Evolutionary conservation across 2,797 vertebrate genomes (phyloP), one percentile per base, ranked within the genome.

Genomic region (Spinibarbus caldwelli): DNA sequence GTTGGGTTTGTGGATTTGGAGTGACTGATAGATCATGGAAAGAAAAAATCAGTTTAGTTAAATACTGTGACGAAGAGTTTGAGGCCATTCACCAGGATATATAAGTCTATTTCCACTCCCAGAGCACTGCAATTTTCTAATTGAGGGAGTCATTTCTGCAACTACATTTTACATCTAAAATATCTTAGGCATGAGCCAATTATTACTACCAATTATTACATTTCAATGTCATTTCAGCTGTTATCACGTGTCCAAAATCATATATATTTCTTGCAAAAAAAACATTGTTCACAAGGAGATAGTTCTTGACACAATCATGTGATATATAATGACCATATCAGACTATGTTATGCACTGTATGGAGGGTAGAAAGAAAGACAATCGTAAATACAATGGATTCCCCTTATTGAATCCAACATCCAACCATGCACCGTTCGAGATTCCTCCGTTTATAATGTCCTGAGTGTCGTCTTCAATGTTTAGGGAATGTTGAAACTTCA

Each of bases 221-320:
- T 93, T 93, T 93, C 91, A 93, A 89, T 92, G 82, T 89, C 82
- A 87, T 90, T 91, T 88, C 91, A 36, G 31, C 31, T 54, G 19
- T 54, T 26, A 71, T 72, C 38, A 72, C 49, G 87, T 93, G 91
- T 91, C 92, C 89, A 90, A 57, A 43, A 86, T 89, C 91, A 85
- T 93, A 91, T 92, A 92, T 92, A 90, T 62, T 79, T 59, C 70
- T 82, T 31, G 12, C 77, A 41, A 43, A 43, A 43, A 36, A 71
- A 31, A 5, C 77, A 34, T 59, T 49, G 41, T 59, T 43, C n/a
- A 81, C 17, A 72, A 47, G 17, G 29, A 92, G 68, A 90, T 88
- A 85, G 78, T 84, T 90, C 87, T 87, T 87, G 88, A 89, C 91
- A 83, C 85, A 89, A 91, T 80, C 76, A 57, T 90, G 91, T 88